phyloP scores from a whole-genome alignment of 2,113 vertebrate genomes.

The Notothenia rossii region DNA sequence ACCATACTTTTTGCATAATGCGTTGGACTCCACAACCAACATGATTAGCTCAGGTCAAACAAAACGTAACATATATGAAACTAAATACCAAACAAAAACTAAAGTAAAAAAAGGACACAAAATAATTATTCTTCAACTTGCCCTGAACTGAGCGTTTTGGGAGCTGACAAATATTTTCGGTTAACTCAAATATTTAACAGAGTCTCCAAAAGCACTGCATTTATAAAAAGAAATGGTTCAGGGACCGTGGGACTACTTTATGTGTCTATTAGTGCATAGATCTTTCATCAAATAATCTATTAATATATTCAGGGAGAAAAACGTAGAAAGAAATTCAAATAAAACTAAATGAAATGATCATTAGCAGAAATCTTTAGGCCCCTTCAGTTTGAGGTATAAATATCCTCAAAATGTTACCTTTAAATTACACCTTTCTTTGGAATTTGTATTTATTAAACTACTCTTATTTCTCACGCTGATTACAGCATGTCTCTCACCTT shows the following conservation, averaged over 20 bases:
- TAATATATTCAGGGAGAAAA: not conserved
- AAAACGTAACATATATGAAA: not conserved
- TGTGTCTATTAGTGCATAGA: not conserved
- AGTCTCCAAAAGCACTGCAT: not conserved
- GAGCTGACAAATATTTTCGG: constrained; percentile 2
- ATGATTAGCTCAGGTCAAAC: not conserved
- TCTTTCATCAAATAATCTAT: not conserved
- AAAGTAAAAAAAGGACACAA: not conserved
- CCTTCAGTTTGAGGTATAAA: not conserved
- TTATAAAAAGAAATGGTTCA: not conserved
- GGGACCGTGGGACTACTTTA: not conserved
- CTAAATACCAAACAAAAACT: not conserved
- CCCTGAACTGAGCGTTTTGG: not conserved
- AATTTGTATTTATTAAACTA: not conserved
- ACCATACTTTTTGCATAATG: not conserved
- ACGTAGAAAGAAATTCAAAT: not conserved
- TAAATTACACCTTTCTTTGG: not conserved
- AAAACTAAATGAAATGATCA: not conserved
- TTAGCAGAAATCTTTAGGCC: not conserved
- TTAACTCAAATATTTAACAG: not conserved
- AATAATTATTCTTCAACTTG: not conserved
- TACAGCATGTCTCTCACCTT: constrained; percentile 82
- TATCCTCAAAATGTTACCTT: not conserved
- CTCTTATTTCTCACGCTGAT: not conserved
- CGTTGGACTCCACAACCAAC: not conserved